A percentile compares a stretch with the other conserved stretches of the same genome.
These are phyloP conservation scores for Pelusios castaneus DNA, from an alignment of 2,113 vertebrate species.

Conservation along the genomic window DNA sequence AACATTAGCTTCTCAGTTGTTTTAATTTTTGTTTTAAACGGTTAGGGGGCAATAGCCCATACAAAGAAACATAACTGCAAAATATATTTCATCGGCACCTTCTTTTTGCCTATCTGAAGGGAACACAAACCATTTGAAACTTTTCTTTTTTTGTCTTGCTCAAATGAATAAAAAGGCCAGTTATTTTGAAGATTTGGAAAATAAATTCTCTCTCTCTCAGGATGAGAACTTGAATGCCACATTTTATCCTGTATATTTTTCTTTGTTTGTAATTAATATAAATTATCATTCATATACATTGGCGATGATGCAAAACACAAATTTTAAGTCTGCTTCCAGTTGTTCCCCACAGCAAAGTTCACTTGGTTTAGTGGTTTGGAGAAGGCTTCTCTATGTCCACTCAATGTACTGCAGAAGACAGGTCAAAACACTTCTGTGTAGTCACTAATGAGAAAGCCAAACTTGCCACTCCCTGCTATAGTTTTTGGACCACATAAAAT, in stretches of 20 bases:
- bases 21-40: neutral
- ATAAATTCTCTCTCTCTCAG: too few relatives aligned
- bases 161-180: neutral
- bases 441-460: too few relatives aligned
- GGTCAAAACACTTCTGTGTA: too few relatives aligned
- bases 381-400: neutral
- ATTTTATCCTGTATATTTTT: neutral
- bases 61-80: neutral
- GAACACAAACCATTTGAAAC: neutral
- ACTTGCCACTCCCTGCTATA: too few relatives aligned
- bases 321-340: neutral
- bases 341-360: neutral
- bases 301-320: neutral
- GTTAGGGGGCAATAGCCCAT: fast-evolving
- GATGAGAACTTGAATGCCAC: neutral
- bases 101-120: neutral
- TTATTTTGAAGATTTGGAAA: neutral
- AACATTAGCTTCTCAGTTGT: neutral
- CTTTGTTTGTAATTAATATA: neutral
- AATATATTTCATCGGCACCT: fast-evolving
- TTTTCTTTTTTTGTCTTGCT: neutral
- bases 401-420: too few relatives aligned
- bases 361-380: neutral
- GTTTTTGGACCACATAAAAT: too few relatives aligned
- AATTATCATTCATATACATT: neutral